Evolutionary conservation across 2,113 vertebrate genomes (phyloP).

Genomic region (Pterophyllum scalare): DNA sequence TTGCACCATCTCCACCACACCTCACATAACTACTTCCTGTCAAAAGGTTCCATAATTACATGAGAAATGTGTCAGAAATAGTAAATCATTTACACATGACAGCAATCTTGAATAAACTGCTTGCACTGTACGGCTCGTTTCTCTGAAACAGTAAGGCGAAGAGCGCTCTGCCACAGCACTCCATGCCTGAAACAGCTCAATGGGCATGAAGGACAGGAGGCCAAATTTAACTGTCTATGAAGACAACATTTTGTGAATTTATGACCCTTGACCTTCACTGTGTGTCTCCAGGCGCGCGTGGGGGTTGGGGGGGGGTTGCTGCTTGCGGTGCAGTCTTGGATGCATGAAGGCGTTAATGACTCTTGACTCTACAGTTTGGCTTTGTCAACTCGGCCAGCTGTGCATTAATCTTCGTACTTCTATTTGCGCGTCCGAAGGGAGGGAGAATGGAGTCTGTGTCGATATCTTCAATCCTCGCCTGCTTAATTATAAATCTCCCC

Average conservation of each 20-base stretch:
- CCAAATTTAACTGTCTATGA: conserved; percentile 66
- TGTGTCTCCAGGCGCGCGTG: conserved; percentile 23
- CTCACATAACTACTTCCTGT: conserved; percentile 35
- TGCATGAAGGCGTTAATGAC: conserved; percentile 69
- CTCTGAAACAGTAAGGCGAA: conserved; percentile 1
- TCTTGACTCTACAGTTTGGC: conserved; percentile 66
- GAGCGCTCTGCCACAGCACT: background rate
- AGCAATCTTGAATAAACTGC: conserved; percentile 49
- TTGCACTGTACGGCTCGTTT: conserved; percentile 38
- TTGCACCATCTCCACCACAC: conserved; percentile 35
- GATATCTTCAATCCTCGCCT: conserved; percentile 69
- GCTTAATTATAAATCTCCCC: conserved; percentile 81
- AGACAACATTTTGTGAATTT: conserved; percentile 69
- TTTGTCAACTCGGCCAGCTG: conserved; percentile 61
- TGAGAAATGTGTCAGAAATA: conserved; percentile 35
- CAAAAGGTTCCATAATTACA: conserved; percentile 11
- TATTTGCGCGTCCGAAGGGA: background rate
- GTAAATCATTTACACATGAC: conserved; percentile 41
- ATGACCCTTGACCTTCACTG: conserved; percentile 70
- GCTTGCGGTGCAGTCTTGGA: conserved; percentile 48
- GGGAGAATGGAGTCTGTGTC: conserved; percentile 19
- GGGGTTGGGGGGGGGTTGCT: background rate
- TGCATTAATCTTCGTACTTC: conserved; percentile 73
- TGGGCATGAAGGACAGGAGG: conserved; percentile 59
- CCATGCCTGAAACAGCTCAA: conserved; percentile 20